Evolutionary conservation across 2,113 vertebrate genomes (phyloP), one percentile per base, ranked within the genome.

Genomic region (Carettochelys insculpta): DNA sequence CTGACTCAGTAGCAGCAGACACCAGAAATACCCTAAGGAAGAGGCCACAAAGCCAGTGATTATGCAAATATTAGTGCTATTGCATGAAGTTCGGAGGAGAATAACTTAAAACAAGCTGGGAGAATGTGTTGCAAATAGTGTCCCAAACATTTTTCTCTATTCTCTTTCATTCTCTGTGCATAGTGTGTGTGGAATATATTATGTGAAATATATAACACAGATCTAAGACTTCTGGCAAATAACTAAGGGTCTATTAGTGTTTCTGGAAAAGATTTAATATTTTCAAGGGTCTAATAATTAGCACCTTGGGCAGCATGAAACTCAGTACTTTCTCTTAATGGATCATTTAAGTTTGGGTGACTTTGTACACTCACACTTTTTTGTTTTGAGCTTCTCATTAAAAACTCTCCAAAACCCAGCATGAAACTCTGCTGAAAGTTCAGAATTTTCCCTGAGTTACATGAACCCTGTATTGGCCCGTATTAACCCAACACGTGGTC

Each of bases 61-160:
- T 43, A 56, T 61, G 76, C 43, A 77, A 22, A 20, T 93, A 45
- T 91, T 95, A 87, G 94, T 94, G 77, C 61, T 85, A 85, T 77
- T 79, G 77, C 45, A 11, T 85, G 90, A 54, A 86, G 96, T 84
- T 82, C 92, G 80, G 87, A 50, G 31, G 89, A 73, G 51, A 83
- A 38, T 87, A 29, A 71, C 10, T 9, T 92, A 73, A 93, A 93
- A 89, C 77, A 89, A 87, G 31, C 91, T 96, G 81, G 19, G 53
- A 85, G 88, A 96, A 80, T 53, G 12, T 2, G 43, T 50, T 80
- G 27, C 61, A 76, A 92, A 11, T 54, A 87, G n/a, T 77, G 79
- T 78, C 92, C 91, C 58, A 61, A 91, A 90, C 84, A 88, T 71
- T 93, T 92, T 82, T 86, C 78, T 78, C 41, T 8, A 13, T 41